A percentile compares a stretch with the other conserved stretches of the same genome.
phyloP scores from a whole-genome alignment of 2,888 invertebrate genomes.

The Polietes domitor region DNA sequence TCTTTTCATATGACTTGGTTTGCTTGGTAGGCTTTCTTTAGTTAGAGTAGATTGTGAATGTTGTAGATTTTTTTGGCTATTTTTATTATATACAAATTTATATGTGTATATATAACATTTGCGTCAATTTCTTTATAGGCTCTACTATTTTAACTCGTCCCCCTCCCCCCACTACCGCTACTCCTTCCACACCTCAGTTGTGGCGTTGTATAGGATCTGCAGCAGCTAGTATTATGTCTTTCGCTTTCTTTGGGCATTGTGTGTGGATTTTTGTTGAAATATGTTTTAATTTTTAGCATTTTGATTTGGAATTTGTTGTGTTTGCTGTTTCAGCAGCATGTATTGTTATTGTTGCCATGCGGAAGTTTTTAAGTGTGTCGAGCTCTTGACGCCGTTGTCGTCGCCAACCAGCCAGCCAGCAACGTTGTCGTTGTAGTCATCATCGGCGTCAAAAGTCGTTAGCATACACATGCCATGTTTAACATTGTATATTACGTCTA shows the following conservation, averaged over 20 bases:
- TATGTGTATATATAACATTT: conserved; percentile 21
- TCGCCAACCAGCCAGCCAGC: conserved; percentile 17
- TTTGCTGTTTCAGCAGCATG: conserved; percentile 11
- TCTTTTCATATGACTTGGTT: not conserved
- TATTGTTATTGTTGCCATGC: conserved; percentile 70
- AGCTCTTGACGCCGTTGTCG: conserved; percentile 54
- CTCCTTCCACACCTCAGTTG: too few species aligned
- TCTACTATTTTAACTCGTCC: not conserved
- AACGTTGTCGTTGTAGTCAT: conserved; percentile 25
- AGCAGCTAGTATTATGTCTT: not conserved
- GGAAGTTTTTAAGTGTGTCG: conserved; percentile 70
- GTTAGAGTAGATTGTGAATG: not conserved
- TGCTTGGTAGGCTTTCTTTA: conserved; percentile 6
- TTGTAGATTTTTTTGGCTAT: conserved; percentile 11
- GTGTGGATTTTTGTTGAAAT: conserved; percentile 17
- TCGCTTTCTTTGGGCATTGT: conserved; percentile 23
- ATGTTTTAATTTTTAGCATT: conserved; percentile 25
- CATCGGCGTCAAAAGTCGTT: conserved; percentile 28
- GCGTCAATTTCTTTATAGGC: conserved; percentile 25
- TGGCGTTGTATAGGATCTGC: not conserved
- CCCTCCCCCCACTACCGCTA: too few species aligned
- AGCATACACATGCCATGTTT: conserved; percentile 12
- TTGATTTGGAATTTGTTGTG: not conserved
- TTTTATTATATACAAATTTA: not conserved
- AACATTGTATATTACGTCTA: not conserved